Evolutionary conservation across 2,797 vertebrate species (phyloP), one percentile per base, ranked within the genome.

Genomic region (Ataeniobius toweri): DNA sequence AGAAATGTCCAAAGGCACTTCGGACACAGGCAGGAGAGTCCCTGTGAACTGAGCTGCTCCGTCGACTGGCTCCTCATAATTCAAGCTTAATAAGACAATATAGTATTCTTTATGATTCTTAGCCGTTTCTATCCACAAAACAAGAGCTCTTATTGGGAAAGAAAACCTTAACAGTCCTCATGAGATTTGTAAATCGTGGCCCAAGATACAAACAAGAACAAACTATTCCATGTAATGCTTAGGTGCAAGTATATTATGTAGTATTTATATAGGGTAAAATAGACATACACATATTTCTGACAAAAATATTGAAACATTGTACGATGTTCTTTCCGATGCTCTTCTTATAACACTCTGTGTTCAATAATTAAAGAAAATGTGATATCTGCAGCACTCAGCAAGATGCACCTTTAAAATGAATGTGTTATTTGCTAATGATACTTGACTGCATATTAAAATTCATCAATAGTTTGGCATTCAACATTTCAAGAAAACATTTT

Each of bases 1-100:
- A 83, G 81, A 85, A 78, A 88, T 80, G 85, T 89, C 90, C 80
- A 74, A 90, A 94, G 91, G 91, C 91, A 94, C 92, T 89, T 88
- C 65, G 74, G 90, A 93, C 88, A 89, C 88, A 80, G 81, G 84
- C 58, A 84, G 82, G 80, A 75, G 78, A 53, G 22, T 80, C 78
- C 77, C 68, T 8, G 31, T 18, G 78, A 84, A 80, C 84, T 87
- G 58, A 80, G 81, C 86, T 77, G 70, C 80, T 85, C 80, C 73
- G 22, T 77, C 76, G 74, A 82, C 76, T 14, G 80, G 70, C 82
- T 88, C 82, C 77, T 91, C 53, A 3, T 51, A 61, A 80, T 91
- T 94, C 88, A 92, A 94, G 93, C 86, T 84, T 86, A 69, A 73
- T 39, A 80, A 85, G 28, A 83, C 79, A 61, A 78, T 10, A 89